Percentiles rank a stretch among this genome's conserved stretches.
These are phyloP conservation scores for Pseudobourletiella spinata DNA, from an alignment of 1,140 invertebrate genomes.

Conservation along the genomic window DNA sequence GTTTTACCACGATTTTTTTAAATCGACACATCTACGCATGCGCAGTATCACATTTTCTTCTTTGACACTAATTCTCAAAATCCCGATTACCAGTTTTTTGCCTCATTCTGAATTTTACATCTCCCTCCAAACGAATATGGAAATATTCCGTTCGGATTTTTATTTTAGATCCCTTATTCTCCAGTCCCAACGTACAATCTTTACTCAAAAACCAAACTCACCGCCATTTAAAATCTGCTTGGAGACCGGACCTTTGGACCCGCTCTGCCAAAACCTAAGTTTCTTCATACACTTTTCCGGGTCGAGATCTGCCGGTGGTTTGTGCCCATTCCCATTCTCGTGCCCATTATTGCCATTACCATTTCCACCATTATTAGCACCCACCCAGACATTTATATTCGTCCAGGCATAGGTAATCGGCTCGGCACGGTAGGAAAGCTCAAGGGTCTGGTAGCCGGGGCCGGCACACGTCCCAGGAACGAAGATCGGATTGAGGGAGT, in stretches of 20 bases:
- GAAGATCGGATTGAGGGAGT: not conserved
- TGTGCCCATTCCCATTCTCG: not conserved
- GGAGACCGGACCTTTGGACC: constrained; percentile 12
- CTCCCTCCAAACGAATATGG: too few relatives aligned
- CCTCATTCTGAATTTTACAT: too few relatives aligned
- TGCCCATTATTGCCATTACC: constrained; percentile 2
- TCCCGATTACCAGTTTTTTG: too few relatives aligned
- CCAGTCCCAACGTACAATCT: too few relatives aligned
- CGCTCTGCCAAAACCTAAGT: constrained; percentile 35
- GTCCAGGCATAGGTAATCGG: constrained; percentile 28
- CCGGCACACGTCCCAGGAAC: not conserved
- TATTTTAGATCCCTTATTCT: too few relatives aligned
- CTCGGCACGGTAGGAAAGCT: not conserved
- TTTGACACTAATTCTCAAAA: too few relatives aligned
- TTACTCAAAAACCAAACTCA: too few relatives aligned
- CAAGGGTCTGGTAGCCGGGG: not conserved
- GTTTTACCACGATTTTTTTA: too few relatives aligned
- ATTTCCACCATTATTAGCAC: constrained; percentile 7
- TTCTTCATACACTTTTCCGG: constrained; percentile 1
- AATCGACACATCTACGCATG: too few relatives aligned
- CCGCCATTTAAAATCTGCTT: constrained; percentile 55
- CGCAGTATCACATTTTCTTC: too few relatives aligned
- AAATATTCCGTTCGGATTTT: too few relatives aligned
- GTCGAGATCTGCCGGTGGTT: not conserved
- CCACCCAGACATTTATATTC: constrained; percentile 30